Evolutionary conservation across 2,113 vertebrate genomes (phyloP).

Genomic region (Pedionomus torquatus): DNA sequence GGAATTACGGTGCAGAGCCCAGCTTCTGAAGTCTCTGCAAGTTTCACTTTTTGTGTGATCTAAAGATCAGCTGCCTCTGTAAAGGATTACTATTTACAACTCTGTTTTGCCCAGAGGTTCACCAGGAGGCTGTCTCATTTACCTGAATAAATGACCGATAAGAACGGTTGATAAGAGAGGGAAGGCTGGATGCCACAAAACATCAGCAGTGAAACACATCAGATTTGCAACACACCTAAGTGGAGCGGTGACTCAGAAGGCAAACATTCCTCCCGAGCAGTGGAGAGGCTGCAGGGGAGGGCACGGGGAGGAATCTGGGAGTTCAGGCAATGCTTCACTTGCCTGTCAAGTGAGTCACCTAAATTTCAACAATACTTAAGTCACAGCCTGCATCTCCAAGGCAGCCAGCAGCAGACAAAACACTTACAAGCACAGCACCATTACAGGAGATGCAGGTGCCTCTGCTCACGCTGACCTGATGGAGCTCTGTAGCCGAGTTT

Average conservation of each 20-base stretch:
- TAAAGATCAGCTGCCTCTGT: background rate
- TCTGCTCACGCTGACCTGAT: background rate
- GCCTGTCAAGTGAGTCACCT: constrained; percentile 13
- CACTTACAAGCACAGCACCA: background rate
- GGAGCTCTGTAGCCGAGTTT: background rate
- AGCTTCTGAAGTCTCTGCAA: background rate
- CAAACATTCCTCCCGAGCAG: background rate
- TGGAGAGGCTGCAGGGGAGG: background rate
- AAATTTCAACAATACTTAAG: background rate
- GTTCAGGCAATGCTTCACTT: background rate
- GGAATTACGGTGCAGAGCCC: background rate
- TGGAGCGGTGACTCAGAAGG: constrained; percentile 36
- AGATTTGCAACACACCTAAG: background rate
- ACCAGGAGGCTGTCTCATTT: background rate
- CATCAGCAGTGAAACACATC: background rate
- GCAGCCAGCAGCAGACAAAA: constrained; percentile 4
- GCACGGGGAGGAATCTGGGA: background rate
- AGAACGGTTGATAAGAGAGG: background rate
- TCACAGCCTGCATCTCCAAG: background rate
- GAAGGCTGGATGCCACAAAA: background rate
- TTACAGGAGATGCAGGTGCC: background rate
- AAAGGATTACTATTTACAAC: background rate
- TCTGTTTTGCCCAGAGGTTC: background rate
- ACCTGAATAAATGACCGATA: background rate
- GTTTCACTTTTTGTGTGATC: background rate